Evolutionary conservation across 2,113 vertebrate species (phyloP), one percentile per base, ranked within the genome.

Genomic region (Bettongia penicillata): DNA sequence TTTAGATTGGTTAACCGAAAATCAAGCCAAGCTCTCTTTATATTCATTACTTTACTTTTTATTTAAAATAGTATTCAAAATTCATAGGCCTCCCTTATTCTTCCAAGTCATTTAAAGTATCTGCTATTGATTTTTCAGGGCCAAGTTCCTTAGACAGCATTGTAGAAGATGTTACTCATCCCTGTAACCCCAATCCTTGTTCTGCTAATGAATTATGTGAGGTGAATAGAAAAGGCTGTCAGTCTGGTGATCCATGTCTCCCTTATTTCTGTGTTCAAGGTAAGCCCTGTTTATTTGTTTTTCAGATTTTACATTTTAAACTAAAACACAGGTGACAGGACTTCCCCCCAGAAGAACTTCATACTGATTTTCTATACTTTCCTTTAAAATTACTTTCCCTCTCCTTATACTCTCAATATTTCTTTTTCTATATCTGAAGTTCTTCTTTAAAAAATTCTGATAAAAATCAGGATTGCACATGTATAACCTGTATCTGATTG

Each of bases 151-250:
- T 99, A 50, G 99, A 99, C 47, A 99, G 98, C 96, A 97, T 99
- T 55, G 97, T 99, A 25, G 99, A 99, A 96, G 99, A 99, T 97
- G 99, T 99, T 90, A 99, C 99, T 94, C 99, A 99, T 96, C 99
- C 99, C 3, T 99, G 99, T 98, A 99, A 99, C 96, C 99, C 99
- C 12, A 99, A 99, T 97, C 99, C 99, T 23, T 99, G 99, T 97
- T 99, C 99, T 31, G 99, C 99, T 96, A 99, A 99, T 98, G 99
- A 99, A 95, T 95, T 99, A 14, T 99, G 99, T 98, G 99, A 99
- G 97, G 99, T 99, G 8, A 99, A 99, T 95, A 98, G 99, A 91
- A 99, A 99, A 95, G 99, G 99, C 37, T 99, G 99, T 98, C 98
- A 98, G 0, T 97, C 99, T 89, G 99, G 99, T 91, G 99, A 99